Evolutionary conservation across 2,888 invertebrate species (phyloP).

Genomic region (Oscheius onirici): DNA sequence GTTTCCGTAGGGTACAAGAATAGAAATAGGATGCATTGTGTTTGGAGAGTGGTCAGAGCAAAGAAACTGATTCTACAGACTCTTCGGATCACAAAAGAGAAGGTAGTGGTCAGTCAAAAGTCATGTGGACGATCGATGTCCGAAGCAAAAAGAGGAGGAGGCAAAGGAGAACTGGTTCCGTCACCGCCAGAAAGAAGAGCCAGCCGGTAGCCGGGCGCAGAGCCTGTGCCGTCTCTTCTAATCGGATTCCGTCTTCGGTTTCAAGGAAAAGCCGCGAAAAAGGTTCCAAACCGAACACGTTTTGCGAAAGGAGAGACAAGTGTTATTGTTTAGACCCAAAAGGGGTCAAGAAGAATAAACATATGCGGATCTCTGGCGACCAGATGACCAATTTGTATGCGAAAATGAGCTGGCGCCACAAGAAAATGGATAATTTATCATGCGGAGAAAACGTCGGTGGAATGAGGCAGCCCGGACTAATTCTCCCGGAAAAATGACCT

Average conservation of each 20-base stretch:
- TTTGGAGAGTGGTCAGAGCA: no score
- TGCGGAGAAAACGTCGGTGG: background rate
- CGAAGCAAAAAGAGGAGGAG: background rate
- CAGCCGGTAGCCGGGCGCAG: no score
- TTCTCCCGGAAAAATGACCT: no score
- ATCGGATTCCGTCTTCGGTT: background rate
- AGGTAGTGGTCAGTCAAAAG: no score
- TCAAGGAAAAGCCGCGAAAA: conserved; percentile 1
- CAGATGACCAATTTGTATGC: conserved; percentile 7
- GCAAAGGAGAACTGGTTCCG: no score
- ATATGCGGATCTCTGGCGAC: background rate
- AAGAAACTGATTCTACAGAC: no score
- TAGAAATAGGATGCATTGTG: no score
- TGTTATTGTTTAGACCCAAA: background rate
- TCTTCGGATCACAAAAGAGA: no score
- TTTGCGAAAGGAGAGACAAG: background rate
- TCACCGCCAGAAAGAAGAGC: no score
- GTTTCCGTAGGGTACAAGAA: no score
- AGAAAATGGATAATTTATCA: conserved; percentile 21
- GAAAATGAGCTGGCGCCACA: conserved; percentile 4
- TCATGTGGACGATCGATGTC: conserved; percentile 5
- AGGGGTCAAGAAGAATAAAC: background rate
- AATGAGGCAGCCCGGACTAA: no score
- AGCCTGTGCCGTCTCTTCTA: no score
- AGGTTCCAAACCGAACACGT: background rate